A percentile compares a stretch with the other conserved stretches of the same genome.
Evolutionary conservation across 2,888 invertebrate species (phyloP).

Genomic region (Lycia hirtaria): DNA sequence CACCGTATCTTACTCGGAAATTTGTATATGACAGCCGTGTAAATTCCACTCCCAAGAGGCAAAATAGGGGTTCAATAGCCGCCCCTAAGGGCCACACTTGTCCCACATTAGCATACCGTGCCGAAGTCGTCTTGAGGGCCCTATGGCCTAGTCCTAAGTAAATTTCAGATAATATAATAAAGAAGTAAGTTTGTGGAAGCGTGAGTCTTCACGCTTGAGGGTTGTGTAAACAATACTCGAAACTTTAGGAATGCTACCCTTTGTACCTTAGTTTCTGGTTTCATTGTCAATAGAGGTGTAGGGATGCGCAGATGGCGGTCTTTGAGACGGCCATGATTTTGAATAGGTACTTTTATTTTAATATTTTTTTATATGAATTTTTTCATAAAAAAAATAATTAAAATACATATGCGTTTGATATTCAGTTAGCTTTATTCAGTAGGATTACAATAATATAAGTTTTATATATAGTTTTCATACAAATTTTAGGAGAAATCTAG

Average conservation of each 20-base stretch:
- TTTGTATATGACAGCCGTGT: constrained; percentile 29
- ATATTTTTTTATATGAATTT: too few relatives aligned
- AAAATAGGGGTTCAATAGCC: constrained; percentile 25
- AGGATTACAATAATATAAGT: too few relatives aligned
- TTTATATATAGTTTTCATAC: too few relatives aligned
- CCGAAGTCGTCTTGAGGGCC: constrained; percentile 14
- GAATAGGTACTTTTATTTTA: too few relatives aligned
- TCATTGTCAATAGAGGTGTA: neutral
- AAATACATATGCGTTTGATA: too few relatives aligned
- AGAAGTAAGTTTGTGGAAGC: constrained; percentile 18
- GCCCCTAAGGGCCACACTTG: constrained; percentile 16
- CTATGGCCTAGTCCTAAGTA: constrained; percentile 25
- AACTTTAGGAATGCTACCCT: constrained; percentile 8
- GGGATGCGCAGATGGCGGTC: neutral
- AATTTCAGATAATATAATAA: constrained; percentile 26
- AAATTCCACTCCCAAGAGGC: constrained; percentile 17
- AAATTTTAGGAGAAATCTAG: too few relatives aligned
- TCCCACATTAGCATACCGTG: constrained; percentile 34
- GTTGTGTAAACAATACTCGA: constrained; percentile 1
- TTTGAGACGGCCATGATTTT: too few relatives aligned
- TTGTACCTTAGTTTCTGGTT: constrained; percentile 4
- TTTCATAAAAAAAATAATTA: too few relatives aligned
- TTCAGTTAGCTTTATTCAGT: too few relatives aligned
- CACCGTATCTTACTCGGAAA: constrained; percentile 16
- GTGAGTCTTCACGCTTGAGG: neutral